A percentile compares a stretch with the other conserved stretches of the same genome.
Evolutionary conservation across 2,888 invertebrate genomes (phyloP).

Genomic region (Glomeris marginata): DNA sequence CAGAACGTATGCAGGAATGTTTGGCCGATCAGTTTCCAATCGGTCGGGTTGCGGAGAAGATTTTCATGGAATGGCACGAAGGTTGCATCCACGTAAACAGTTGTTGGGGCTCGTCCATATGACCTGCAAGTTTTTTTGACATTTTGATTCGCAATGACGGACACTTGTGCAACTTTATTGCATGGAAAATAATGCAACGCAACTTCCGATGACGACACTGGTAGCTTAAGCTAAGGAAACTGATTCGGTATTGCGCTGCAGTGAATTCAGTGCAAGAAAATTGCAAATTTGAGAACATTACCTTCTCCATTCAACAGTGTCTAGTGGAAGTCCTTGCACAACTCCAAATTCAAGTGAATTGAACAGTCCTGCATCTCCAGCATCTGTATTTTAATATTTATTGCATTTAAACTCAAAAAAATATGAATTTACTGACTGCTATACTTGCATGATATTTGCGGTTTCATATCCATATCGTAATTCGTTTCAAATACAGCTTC

Average conservation of each 20-base stretch:
- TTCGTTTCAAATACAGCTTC: no score
- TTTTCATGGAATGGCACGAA: constrained; percentile 34
- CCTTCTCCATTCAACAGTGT: constrained; percentile 81
- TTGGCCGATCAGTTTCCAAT: constrained; percentile 62
- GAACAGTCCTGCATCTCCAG: constrained; percentile 72
- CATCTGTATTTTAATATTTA: constrained; percentile 38
- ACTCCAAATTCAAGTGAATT: constrained; percentile 63
- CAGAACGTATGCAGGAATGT: constrained; percentile 89
- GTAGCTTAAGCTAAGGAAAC: background rate
- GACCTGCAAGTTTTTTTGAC: constrained; percentile 33
- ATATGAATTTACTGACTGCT: background rate
- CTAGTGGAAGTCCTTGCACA: constrained; percentile 63
- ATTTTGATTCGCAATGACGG: no score
- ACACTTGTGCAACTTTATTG: no score
- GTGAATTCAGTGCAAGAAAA: background rate
- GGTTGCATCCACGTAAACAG: constrained; percentile 64
- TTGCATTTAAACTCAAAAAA: background rate
- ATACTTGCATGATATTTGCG: constrained; percentile 10
- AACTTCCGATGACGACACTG: no score
- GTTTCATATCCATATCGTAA: constrained; percentile 7
- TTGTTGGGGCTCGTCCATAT: constrained; percentile 68
- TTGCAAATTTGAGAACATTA: constrained; percentile 11
- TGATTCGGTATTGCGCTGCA: background rate
- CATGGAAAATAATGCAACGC: background rate
- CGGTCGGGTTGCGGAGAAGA: constrained; percentile 49